These are phyloP conservation scores for Eupleurogrammus muticus DNA, from an alignment of 2,797 vertebrate species.

Conservation along the genomic window DNA sequence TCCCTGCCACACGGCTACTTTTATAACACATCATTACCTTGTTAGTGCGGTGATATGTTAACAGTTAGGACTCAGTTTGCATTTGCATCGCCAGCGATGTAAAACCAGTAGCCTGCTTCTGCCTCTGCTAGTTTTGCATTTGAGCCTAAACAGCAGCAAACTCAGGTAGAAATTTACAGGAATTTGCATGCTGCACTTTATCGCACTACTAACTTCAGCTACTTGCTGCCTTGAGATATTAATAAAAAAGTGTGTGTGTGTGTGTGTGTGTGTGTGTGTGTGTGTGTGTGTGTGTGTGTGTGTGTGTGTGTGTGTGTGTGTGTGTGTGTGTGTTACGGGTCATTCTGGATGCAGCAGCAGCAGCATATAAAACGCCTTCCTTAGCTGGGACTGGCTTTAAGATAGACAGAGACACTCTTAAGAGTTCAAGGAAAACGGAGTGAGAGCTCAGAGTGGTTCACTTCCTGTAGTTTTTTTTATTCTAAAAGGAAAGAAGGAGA, in stretches of 20 bases:
- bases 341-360: neutral
- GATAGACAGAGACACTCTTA: neutral
- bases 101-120: neutral
- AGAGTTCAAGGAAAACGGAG: neutral
- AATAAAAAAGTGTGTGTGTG: neutral
- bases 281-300: constrained; percentile 3
- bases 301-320: constrained; percentile 8
- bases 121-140: constrained; percentile 36
- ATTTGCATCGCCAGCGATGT: constrained; percentile 37
- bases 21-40: constrained; percentile 21
- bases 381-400: neutral
- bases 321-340: neutral
- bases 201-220: neutral
- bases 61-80: constrained; percentile 9
- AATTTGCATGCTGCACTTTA: neutral
- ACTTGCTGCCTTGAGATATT: neutral
- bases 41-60: neutral
- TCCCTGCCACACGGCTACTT: neutral
- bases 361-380: neutral
- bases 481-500: constrained; percentile 2
- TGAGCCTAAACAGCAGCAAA: neutral
- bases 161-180: neutral
- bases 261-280: constrained; percentile 8
- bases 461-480: neutral
- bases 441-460: neutral